phyloP scores from a whole-genome alignment of 2,888 invertebrate genomes.

The Caenorhabditis angaria region DNA sequence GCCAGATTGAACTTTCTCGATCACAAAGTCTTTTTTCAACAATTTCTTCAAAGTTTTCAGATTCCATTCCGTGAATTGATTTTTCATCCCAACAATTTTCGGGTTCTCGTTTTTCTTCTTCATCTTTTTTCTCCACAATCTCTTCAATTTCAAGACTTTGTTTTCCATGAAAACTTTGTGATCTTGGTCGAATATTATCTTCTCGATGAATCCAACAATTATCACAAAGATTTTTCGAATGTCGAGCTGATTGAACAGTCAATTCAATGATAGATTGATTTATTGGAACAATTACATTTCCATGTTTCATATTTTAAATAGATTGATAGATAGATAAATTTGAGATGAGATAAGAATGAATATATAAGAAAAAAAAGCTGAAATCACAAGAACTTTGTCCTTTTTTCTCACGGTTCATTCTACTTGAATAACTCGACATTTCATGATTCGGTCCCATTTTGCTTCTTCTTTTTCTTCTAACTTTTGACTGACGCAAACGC shows the following conservation, averaged over 20 bases:
- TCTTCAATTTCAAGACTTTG: constrained; percentile 2
- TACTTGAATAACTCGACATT: not conserved
- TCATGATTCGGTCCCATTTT: not conserved
- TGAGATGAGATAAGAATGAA: no score
- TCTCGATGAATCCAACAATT: not conserved
- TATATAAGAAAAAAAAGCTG: not conserved
- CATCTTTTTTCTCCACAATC: constrained; percentile 24
- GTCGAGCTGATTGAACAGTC: not conserved
- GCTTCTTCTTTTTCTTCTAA: not conserved
- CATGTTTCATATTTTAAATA: not conserved
- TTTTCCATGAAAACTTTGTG: not conserved
- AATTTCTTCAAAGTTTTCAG: constrained; percentile 18
- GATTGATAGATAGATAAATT: no score
- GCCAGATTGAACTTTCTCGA: not conserved
- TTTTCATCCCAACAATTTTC: constrained; percentile 14
- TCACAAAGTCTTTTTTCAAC: constrained; percentile 3
- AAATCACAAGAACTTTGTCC: not conserved
- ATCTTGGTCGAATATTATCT: not conserved
- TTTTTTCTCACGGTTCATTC: not conserved
- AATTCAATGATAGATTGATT: not conserved
- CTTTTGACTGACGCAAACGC: no score
- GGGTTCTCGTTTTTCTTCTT: constrained; percentile 13
- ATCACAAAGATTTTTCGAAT: not conserved
- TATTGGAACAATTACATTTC: not conserved
- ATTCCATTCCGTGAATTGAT: constrained; percentile 12